phyloP scores from a whole-genome alignment of 2,113 vertebrate genomes.

The Ctenodactylus gundi region DNA sequence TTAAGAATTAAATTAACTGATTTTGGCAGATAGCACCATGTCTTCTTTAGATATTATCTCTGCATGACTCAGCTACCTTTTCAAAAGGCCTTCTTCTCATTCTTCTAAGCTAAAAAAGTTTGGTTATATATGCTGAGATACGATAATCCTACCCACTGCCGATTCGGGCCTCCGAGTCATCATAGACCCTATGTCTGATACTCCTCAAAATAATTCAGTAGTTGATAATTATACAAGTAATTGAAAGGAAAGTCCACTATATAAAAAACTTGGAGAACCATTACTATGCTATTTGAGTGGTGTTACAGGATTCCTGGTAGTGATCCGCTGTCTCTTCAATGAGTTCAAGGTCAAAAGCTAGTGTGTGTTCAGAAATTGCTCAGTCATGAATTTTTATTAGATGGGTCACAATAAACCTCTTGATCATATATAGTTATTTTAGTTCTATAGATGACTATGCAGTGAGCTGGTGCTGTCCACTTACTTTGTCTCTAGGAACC shows the following conservation, averaged over 20 bases:
- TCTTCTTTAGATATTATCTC: neutral
- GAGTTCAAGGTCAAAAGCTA: neutral
- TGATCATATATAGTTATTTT: neutral
- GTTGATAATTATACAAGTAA: neutral
- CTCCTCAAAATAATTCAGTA: neutral
- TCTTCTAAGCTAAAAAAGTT: neutral
- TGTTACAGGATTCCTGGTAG: neutral
- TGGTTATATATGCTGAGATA: neutral
- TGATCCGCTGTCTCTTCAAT: neutral
- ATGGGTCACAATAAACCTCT: neutral
- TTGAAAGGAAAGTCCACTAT: neutral
- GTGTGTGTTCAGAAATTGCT: neutral
- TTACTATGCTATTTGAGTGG: no score
- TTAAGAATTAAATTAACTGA: neutral
- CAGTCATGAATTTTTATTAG: neutral
- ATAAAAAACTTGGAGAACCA: neutral
- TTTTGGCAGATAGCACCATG: neutral
- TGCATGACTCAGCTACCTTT: neutral
- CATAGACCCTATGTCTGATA: no score
- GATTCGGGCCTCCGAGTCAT: neutral
- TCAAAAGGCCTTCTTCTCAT: neutral
- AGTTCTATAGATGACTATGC: neutral
- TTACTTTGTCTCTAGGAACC: neutral
- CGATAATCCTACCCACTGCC: neutral
- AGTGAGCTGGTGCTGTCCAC: neutral